A percentile compares a stretch with the other conserved stretches of the same genome.
Conservation (phyloP, 1,140 invertebrate species). For the Gryon sp. region DNA sequence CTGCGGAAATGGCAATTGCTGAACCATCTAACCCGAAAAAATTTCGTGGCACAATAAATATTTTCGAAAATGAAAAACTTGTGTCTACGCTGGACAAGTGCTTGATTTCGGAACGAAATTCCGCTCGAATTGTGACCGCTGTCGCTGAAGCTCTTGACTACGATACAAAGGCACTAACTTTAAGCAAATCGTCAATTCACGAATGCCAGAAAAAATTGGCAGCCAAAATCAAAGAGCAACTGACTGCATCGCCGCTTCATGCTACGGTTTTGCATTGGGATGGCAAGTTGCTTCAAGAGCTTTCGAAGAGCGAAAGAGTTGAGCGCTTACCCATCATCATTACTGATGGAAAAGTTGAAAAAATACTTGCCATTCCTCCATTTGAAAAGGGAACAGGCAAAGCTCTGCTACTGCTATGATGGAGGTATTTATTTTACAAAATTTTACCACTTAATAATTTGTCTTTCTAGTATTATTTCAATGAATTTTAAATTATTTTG, state of each 20-base stretch:
- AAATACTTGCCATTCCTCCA: no score
- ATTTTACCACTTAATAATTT: no score
- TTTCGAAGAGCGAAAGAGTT: constrained; percentile 1
- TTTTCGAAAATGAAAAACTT: constrained; percentile 33
- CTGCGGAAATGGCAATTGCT: constrained; percentile 1
- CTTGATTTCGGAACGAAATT: constrained; percentile 39
- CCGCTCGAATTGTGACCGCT: constrained; percentile 33
- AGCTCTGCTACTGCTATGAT: no score
- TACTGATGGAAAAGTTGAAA: constrained; percentile 8
- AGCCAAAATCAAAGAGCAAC: constrained; percentile 22
- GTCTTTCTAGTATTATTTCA: no score
- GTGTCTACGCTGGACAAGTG: constrained; percentile 29
- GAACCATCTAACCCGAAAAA: constrained; percentile 23
- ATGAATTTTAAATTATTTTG: no score
- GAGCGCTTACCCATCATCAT: constrained; percentile 30
- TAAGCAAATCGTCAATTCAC: constrained; percentile 11
- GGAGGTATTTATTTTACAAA: no score
- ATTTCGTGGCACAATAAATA: constrained; percentile 3
- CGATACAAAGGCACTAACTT: not conserved
- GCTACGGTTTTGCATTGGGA: constrained; percentile 30
- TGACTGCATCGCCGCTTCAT: not conserved
- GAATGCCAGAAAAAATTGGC: constrained; percentile 15
- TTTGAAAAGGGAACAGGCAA: no score
- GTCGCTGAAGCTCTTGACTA: constrained; percentile 18
- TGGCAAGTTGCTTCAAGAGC: constrained; percentile 11